A percentile compares a stretch with the other conserved stretches of the same genome.
Evolutionary conservation across 2,888 invertebrate genomes (phyloP).

Genomic region (Asteroscopus sphinx): DNA sequence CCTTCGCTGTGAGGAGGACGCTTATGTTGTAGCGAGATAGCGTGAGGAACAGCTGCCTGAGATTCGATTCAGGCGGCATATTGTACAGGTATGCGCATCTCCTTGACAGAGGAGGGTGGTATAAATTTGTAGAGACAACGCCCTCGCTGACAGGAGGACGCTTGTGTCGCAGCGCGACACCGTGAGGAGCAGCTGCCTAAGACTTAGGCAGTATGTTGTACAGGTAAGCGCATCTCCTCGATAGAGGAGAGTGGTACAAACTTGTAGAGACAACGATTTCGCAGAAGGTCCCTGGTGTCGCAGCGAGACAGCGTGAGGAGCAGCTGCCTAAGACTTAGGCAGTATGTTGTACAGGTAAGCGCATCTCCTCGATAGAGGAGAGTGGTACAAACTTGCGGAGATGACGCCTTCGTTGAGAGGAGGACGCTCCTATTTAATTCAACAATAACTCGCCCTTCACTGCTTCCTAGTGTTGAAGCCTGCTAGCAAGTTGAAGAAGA

Average conservation of each 20-base stretch:
- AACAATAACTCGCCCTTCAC: too few relatives aligned
- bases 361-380: not conserved
- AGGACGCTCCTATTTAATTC: too few relatives aligned
- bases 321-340: constrained; percentile 54
- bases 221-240: constrained; percentile 68
- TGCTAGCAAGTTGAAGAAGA: too few relatives aligned
- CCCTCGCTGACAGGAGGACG: constrained; percentile 70
- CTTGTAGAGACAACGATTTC: too few relatives aligned
- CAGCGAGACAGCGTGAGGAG: too few relatives aligned
- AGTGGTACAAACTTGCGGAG: too few relatives aligned
- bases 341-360: constrained; percentile 71
- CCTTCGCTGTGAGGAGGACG: constrained; percentile 70
- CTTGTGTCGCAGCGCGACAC: constrained; percentile 66
- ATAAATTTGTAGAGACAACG: constrained; percentile 27
- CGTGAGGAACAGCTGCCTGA: too few relatives aligned
- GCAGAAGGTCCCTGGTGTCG: too few relatives aligned
- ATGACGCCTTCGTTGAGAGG: too few relatives aligned
- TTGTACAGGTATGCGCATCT: not conserved
- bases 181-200: constrained; percentile 65
- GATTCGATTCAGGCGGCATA: constrained; percentile 63
- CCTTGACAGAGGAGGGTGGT: too few relatives aligned
- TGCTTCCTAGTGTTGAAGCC: too few relatives aligned
- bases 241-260: not conserved
- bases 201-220: constrained; percentile 68
- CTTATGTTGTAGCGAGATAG: not conserved